Evolutionary conservation across 2,888 invertebrate genomes (phyloP).

Genomic region (Phengaris alcon): DNA sequence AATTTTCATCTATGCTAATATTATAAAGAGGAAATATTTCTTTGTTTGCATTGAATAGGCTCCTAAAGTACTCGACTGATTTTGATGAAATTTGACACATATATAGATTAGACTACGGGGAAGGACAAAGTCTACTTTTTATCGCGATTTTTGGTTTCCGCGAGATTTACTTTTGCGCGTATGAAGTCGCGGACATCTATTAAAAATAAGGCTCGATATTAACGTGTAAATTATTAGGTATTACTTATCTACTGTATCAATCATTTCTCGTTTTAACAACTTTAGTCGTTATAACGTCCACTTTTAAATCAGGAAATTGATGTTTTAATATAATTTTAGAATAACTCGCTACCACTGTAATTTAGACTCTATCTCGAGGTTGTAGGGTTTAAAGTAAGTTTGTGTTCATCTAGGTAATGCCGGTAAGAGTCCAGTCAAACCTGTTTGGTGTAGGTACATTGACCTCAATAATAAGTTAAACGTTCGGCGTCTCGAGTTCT

Average conservation of each 20-base stretch:
- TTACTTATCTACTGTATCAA: not conserved
- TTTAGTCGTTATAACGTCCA: not conserved
- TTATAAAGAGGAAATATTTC: too few relatives aligned
- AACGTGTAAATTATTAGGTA: too few relatives aligned
- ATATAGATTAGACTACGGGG: too few relatives aligned
- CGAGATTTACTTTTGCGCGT: too few relatives aligned
- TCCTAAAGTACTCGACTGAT: too few relatives aligned
- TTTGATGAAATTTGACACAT: too few relatives aligned
- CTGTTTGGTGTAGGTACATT: slow-evolving; percentile 64
- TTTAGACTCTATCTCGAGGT: not conserved
- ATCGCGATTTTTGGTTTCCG: too few relatives aligned
- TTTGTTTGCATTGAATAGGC: too few relatives aligned
- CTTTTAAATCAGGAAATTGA: slow-evolving; percentile 7
- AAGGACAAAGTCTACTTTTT: too few relatives aligned
- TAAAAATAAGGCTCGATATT: too few relatives aligned
- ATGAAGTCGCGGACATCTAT: too few relatives aligned
- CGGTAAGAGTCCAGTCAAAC: slow-evolving; percentile 55
- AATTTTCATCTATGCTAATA: too few relatives aligned
- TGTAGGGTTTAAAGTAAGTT: slow-evolving; percentile 3
- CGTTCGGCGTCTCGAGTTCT: slow-evolving; percentile 16
- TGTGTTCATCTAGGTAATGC: not conserved
- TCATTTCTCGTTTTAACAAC: not conserved
- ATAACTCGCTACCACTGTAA: not conserved
- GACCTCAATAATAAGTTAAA: slow-evolving; percentile 46
- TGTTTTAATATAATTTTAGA: slow-evolving; percentile 10